phyloP scores from a whole-genome alignment of 2,113 vertebrate species.

The Eulemur macaco region DNA sequence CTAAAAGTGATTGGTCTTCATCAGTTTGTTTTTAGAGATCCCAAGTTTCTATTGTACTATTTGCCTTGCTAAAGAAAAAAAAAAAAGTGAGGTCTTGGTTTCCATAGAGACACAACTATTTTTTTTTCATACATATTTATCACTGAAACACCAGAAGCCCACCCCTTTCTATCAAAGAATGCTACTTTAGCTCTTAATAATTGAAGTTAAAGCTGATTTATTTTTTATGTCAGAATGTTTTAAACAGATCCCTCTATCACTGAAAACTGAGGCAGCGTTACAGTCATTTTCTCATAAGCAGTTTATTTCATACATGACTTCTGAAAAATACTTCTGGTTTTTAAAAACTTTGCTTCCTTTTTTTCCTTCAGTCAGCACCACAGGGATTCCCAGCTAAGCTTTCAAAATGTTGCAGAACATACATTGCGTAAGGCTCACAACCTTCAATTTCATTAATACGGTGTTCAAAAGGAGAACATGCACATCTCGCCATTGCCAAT shows the following conservation, averaged over 20 bases:
- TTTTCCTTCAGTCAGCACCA: slow-evolving; percentile 62
- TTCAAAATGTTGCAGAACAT: slow-evolving; percentile 72
- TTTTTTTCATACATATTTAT: slow-evolving; percentile 82
- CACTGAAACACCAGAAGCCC: slow-evolving; percentile 77
- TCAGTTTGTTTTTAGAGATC: slow-evolving; percentile 78
- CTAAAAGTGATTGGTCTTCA: slow-evolving; percentile 35
- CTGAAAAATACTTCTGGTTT: slow-evolving; percentile 73
- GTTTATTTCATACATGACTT: slow-evolving; percentile 79
- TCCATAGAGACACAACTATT: slow-evolving; percentile 83
- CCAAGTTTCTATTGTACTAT: slow-evolving; percentile 76
- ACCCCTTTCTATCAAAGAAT: slow-evolving; percentile 75
- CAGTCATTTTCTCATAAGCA: slow-evolving; percentile 73
- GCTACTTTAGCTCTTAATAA: slow-evolving; percentile 82
- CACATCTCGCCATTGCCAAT: slow-evolving; percentile 37
- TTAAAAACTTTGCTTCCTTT: slow-evolving; percentile 71
- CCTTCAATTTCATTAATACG: slow-evolving; percentile 52
- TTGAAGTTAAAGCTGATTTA: slow-evolving; percentile 83
- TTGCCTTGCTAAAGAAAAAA: slow-evolving; percentile 71
- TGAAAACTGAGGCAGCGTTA: slow-evolving; percentile 62
- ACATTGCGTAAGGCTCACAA: not conserved
- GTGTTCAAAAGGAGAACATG: not conserved
- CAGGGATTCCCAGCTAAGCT: slow-evolving; percentile 67
- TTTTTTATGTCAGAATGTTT: slow-evolving; percentile 80
- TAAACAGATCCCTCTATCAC: slow-evolving; percentile 77
- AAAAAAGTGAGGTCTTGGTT: slow-evolving; percentile 76